These are phyloP conservation scores for Platycercus adscitus DNA, from an alignment of 2,113 vertebrate genomes.

Conservation along the genomic window DNA sequence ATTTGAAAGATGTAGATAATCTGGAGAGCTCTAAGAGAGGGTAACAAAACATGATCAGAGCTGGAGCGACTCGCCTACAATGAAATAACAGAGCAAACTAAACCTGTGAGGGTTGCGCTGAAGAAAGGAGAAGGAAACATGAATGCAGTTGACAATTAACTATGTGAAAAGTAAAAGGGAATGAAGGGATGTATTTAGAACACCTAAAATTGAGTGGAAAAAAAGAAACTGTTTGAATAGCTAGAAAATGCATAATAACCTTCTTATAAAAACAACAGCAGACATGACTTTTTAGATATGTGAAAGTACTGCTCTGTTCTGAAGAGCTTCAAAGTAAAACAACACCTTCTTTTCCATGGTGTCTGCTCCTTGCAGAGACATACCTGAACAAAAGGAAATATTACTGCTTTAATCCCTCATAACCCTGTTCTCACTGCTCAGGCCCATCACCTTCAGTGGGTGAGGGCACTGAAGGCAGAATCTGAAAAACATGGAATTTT, in stretches of 20 bases:
- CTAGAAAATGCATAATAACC: background rate
- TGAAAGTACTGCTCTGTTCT: background rate
- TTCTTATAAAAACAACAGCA: background rate
- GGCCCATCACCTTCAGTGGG: background rate
- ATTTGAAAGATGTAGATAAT: background rate
- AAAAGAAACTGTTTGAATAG: background rate
- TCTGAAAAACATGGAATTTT: background rate
- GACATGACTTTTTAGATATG: background rate
- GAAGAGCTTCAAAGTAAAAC: background rate
- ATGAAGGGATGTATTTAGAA: background rate
- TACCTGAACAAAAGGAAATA: background rate
- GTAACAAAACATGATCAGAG: background rate
- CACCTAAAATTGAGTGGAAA: background rate
- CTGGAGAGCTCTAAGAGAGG: background rate
- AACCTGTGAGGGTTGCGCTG: background rate
- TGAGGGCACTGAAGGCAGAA: background rate
- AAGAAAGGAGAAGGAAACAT: background rate
- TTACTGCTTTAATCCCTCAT: background rate
- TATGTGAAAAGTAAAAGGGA: background rate
- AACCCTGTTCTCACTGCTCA: background rate
- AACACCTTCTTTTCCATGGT: background rate
- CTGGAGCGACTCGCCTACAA: background rate
- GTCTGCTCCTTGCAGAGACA: background rate
- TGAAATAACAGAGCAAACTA: background rate
- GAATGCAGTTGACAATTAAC: background rate